Evolutionary conservation across 2,797 vertebrate species (phyloP).

Genomic region (Sphenodon punctatus): DNA sequence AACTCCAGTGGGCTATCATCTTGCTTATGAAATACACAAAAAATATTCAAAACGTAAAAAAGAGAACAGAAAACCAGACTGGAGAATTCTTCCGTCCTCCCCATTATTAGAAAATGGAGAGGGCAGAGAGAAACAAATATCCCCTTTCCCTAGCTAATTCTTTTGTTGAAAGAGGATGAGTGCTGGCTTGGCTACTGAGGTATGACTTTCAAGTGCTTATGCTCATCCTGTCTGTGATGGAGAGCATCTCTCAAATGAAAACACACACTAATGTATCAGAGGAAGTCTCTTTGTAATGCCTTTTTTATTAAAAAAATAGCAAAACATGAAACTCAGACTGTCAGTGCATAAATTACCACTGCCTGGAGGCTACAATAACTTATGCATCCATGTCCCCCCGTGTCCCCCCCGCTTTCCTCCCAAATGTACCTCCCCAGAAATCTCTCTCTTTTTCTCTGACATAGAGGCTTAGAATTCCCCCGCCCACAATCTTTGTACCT

Average conservation of each 20-base stretch:
- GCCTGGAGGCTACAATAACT: conserved; percentile 52
- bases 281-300: conserved; percentile 7
- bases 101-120: background rate
- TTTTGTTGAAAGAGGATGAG: background rate
- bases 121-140: background rate
- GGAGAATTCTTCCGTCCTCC: background rate
- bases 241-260: conserved; percentile 22
- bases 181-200: background rate
- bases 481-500: background rate
- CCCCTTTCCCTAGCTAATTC: background rate
- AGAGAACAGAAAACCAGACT: background rate
- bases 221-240: background rate
- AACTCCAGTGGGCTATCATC: too few species aligned
- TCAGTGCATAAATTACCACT: conserved; percentile 56
- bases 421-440: background rate
- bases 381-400: conserved; percentile 41
- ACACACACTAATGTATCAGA: background rate
- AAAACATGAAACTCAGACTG: conserved; percentile 58
- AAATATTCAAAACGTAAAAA: background rate
- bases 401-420: too few species aligned
- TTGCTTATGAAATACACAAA: background rate
- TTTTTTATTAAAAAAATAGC: background rate
- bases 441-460: background rate
- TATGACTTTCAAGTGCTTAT: conserved; percentile 1
- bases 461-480: background rate